Evolutionary conservation across 2,113 vertebrate species (phyloP), one percentile per base, ranked within the genome.

Genomic region (Thunnus thynnus): DNA sequence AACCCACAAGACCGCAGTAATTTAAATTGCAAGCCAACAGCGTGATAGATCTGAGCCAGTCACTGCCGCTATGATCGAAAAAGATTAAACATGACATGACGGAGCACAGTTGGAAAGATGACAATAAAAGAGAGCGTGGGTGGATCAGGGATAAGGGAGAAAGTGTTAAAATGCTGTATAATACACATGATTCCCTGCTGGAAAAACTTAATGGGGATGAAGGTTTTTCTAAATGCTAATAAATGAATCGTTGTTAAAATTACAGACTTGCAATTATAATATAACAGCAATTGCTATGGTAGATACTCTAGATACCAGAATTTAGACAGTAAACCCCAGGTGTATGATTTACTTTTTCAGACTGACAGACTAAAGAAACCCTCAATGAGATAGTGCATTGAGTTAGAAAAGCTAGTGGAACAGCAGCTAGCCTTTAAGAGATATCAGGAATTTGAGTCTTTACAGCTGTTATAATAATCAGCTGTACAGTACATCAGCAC

Each of bases 361-460:
- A 32, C 16, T 13, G 25, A 3, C 18, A 2, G 3, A 13, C 20
- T 10, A 60, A 25, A 58, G 14, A 51, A 68, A 50, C 2, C 3
- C 62, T 58, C 0, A 30, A 4, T 30, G 18, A 76, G 27, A 70
- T 36, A 52, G 12, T 17, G 50, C 50, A 22, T 3, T 50, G 27
- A 67, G n/a, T 11, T 47, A 22, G 25, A 70, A 27, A 69, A 55
- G 62, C 25, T 25, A 9, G 32, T 11, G 52, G 32, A 76, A 36
- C 50, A 61, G 55, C 27, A 13, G 41, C 41, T 57, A 27, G 13
- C 9, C 22, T 12, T 30, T 17, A 52, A 55, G 55, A 64, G 52
- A 55, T 65, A 25, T 64, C 54, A 51, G 54, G 60, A 57, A 52
- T 47, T 56, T 13, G 65, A 32, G 67, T 68, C 61, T 47, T 41